These are phyloP conservation scores for Drosophila emarginata DNA, from an alignment of 2,888 invertebrate species.

Conservation along the genomic window DNA sequence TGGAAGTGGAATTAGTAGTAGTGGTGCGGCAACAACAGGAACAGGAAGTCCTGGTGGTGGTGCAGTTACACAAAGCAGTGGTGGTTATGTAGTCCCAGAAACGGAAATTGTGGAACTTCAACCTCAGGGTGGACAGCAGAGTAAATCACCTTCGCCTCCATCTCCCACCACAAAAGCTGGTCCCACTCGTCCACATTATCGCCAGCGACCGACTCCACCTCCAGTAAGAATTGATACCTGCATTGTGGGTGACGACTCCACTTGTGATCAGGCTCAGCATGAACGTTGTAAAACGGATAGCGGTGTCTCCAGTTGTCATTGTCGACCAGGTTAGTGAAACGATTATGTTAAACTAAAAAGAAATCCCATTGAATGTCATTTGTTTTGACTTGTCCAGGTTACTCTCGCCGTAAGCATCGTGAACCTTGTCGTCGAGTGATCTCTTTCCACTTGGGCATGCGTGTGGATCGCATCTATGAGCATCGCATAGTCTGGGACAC, in stretches of 20 bases:
- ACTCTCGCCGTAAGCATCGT: slow-evolving; percentile 87
- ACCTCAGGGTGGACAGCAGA: slow-evolving; percentile 65
- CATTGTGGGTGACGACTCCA: slow-evolving; percentile 95
- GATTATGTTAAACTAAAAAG: background rate
- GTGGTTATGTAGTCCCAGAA: slow-evolving; percentile 85
- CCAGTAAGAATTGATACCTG: slow-evolving; percentile 92
- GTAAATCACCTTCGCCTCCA: slow-evolving; percentile 35
- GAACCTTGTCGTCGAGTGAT: slow-evolving; percentile 91
- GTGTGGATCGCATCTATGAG: slow-evolving; percentile 92
- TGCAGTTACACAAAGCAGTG: slow-evolving; percentile 83
- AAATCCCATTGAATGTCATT: too few species aligned
- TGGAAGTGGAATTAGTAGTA: background rate
- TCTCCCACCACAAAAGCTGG: slow-evolving; percentile 82
- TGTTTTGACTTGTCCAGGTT: slow-evolving; percentile 79
- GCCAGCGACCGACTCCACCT: slow-evolving; percentile 80
- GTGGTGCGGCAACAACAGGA: slow-evolving; percentile 54
- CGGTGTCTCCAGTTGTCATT: slow-evolving; percentile 94
- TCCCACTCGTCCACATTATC: slow-evolving; percentile 86
- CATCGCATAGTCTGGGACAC: slow-evolving; percentile 90
- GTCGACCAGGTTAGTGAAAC: slow-evolving; percentile 86
- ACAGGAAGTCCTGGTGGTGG: slow-evolving; percentile 37
- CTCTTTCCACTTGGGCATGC: slow-evolving; percentile 89
- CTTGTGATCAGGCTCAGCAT: slow-evolving; percentile 93
- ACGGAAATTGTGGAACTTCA: slow-evolving; percentile 83
- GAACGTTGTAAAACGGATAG: slow-evolving; percentile 93